Evolutionary conservation across 2,113 vertebrate genomes (phyloP), one percentile per base, ranked within the genome.

Genomic region (Podarcis cretensis): DNA sequence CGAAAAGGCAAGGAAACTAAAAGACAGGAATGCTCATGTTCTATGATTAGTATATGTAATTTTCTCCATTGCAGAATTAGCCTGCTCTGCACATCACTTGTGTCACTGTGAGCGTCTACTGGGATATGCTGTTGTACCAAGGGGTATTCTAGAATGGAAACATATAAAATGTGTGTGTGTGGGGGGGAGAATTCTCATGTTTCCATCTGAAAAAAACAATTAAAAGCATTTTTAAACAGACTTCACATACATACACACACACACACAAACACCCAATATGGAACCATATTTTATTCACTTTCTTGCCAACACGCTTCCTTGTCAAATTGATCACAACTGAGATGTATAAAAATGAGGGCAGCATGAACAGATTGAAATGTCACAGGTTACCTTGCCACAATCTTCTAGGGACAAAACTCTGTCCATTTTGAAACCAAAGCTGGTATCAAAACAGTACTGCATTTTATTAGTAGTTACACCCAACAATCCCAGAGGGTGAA

Each of bases 1-100:
- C 78, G 3, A 90, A 93, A 83, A 87, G 65, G 32, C 82, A 86
- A 91, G 59, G 79, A 89, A 66, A 83, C 43, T 59, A 74, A 59
- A 40, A 76, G 81, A 86, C 10, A 4, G 18, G 48, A 27, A 14
- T 20, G n/a, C 40, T 88, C 6, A 1, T 66, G 63, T 69, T 89
- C 87, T 79, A 84, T 37, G 81, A 35, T 13, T 83, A 87, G 4
- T 2, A 1, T 68, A 69, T 65, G n/a, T 57, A 66, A 35, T 79
- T 87, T 43, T 81, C 2, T 75, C 5, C 68, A 54, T 63, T 90
- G 63, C 9, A 16, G 27, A 63, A 76, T 65, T 37, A 88, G 59
- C 75, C 80, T 14, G 16, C 66, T 57, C 32, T 40, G 54, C 91
- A 7, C 32, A 66, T 85, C 76, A 54, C 12, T 88, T 90, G 65